Base-by-base conservation (phyloP, 1,140 invertebrate species). In the Drusus annulatus region DNA sequence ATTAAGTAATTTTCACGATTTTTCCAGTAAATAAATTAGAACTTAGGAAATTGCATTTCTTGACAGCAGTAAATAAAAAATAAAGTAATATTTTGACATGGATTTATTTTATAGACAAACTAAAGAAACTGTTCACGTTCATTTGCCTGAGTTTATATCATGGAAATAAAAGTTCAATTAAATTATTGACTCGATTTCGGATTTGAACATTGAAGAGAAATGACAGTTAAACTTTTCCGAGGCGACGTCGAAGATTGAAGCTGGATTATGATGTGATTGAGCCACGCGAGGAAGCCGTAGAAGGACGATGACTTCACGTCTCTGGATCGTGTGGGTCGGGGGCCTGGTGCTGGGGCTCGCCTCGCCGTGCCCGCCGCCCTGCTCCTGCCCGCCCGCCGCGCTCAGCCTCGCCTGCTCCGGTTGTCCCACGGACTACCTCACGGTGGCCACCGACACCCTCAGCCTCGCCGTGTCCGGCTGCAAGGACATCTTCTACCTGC, bases 401-500 rank as follows among this genome's bases (percentile, higher is more conserved):
- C 63, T 36, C 23, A 28, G 73, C 65, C 63, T 58, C 21, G n/a
- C 78, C 23, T 84, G 82, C 80, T 21, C 51, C 2, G 82, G 80
- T 5, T 84, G 82, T 60, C 82, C 82, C 62, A 71, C 58, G 52
- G 80, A 74, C 69, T 84, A 81, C 76, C 63, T 81, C 13, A 71
- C 78, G 2, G 65, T 81, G 8, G 50, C 17, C 25, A 45, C 71
- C 31, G 65, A 69, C 78, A 81, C 80, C 0, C 45, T 73, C 25
- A 69, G 50, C 45, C 80, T 84, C 21, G 65, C 65, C 68, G 71
- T 84, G 15, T 52, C 76, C 31, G 68, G 62, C 21, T 84, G 82
- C 78, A 76, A 73, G 78, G 75, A 84, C 80, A 81, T 90, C 86
- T 83, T 87, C 86, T 83, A 84, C 81, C 23, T 88, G 84, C 76